These are phyloP conservation scores for Suillia variegata DNA, from an alignment of 2,888 invertebrate genomes.

Conservation along the genomic window DNA sequence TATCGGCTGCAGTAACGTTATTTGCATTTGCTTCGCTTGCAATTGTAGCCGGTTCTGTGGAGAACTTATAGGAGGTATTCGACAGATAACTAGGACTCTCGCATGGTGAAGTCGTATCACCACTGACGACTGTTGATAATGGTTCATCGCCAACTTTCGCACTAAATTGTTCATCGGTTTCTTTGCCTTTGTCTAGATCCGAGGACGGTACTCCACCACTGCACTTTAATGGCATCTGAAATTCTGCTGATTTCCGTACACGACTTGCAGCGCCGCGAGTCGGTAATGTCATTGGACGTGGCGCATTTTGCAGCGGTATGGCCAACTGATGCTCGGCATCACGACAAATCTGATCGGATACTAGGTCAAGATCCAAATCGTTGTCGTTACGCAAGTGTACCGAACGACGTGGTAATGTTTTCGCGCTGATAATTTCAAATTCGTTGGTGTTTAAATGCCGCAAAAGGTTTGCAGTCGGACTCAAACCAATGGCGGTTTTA, in stretches of 20 bases:
- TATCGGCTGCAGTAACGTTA: constrained; percentile 14
- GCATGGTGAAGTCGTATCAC: constrained; percentile 42
- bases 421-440: constrained; percentile 50
- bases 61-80: constrained; percentile 55
- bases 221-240: constrained; percentile 9
- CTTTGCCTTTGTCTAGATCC: constrained; percentile 16
- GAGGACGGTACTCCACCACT: background rate
- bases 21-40: background rate
- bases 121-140: too few species aligned
- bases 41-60: constrained; percentile 29
- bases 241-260: constrained; percentile 43
- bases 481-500: constrained; percentile 59
- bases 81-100: constrained; percentile 61
- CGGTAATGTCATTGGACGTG: constrained; percentile 59
- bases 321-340: constrained; percentile 31
- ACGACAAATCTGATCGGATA: constrained; percentile 5
- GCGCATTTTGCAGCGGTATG: constrained; percentile 47
- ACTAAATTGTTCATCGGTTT: constrained; percentile 37
- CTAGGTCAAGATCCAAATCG: constrained; percentile 27
- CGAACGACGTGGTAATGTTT: constrained; percentile 54
- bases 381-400: constrained; percentile 35
- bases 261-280: constrained; percentile 53
- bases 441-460: constrained; percentile 55
- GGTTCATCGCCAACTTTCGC: constrained; percentile 28
- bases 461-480: constrained; percentile 48